phyloP scores from a whole-genome alignment of 2,888 invertebrate genomes.

The Zhuqinia jingwanae region DNA sequence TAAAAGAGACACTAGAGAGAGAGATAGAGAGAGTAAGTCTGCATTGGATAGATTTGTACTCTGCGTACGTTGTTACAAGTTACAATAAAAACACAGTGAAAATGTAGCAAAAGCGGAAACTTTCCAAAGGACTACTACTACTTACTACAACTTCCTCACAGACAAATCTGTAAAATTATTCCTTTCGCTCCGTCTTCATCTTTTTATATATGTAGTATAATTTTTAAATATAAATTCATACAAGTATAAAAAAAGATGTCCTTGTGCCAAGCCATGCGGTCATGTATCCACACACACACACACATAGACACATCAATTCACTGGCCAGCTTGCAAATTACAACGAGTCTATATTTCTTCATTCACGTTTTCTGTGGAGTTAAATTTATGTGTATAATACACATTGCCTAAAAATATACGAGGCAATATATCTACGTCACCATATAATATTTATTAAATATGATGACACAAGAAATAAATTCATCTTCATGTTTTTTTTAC shows the following conservation, averaged over 20 bases:
- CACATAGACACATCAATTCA: not conserved
- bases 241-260: not conserved
- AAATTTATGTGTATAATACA: too few species aligned
- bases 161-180: too few species aligned
- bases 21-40: too few species aligned
- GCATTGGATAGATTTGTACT: not conserved
- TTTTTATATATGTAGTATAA: too few species aligned
- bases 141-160: too few species aligned
- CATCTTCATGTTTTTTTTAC: constrained; percentile 14
- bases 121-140: not conserved
- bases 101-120: not conserved
- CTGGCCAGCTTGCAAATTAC: constrained; percentile 1
- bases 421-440: too few species aligned
- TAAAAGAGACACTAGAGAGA: not conserved
- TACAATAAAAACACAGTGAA: too few species aligned
- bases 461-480: constrained; percentile 31
- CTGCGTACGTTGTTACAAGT: too few species aligned
- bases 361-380: too few species aligned
- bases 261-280: not conserved
- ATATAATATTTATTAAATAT: not conserved
- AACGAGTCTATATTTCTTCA: not conserved
- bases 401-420: too few species aligned
- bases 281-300: not conserved
- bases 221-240: not conserved
- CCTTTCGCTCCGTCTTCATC: too few species aligned